Conservation (phyloP, 2,888 invertebrate species). For the Dendrolimus houi region DNA sequence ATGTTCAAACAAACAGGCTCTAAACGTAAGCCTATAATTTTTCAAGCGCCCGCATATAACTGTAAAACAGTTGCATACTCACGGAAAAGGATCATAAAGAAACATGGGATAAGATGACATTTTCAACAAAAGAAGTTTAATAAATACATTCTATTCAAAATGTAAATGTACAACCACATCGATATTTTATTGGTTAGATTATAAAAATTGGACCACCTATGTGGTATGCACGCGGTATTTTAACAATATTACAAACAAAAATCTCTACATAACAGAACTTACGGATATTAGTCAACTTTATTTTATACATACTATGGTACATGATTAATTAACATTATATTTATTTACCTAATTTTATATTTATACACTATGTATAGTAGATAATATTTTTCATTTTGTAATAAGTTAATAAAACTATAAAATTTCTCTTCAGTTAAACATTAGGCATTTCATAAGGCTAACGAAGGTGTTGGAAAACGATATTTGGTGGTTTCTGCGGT, state of each 20-base stretch:
- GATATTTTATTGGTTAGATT: slow-evolving; percentile 76
- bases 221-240: slow-evolving; percentile 67
- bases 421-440: slow-evolving; percentile 71
- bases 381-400: slow-evolving; percentile 70
- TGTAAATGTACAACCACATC: slow-evolving; percentile 77
- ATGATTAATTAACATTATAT: slow-evolving; percentile 72
- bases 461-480: slow-evolving; percentile 68
- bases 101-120: slow-evolving; percentile 43
- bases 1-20: too few relatives aligned
- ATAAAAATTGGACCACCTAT: slow-evolving; percentile 74
- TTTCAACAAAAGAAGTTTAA: slow-evolving; percentile 67
- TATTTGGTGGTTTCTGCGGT: slow-evolving; percentile 67
- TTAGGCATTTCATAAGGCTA: slow-evolving; percentile 74
- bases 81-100: slow-evolving; percentile 14
- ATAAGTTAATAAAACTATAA: slow-evolving; percentile 77
- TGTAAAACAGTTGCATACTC: neutral
- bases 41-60: too few relatives aligned
- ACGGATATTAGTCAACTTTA: slow-evolving; percentile 75
- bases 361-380: slow-evolving; percentile 73
- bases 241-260: slow-evolving; percentile 77
- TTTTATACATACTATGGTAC: slow-evolving; percentile 73
- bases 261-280: slow-evolving; percentile 77
- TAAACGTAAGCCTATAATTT: too few relatives aligned
- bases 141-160: slow-evolving; percentile 75
- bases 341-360: slow-evolving; percentile 53